phyloP scores from a whole-genome alignment of 2,113 vertebrate species.

The Colinus virginianus region DNA sequence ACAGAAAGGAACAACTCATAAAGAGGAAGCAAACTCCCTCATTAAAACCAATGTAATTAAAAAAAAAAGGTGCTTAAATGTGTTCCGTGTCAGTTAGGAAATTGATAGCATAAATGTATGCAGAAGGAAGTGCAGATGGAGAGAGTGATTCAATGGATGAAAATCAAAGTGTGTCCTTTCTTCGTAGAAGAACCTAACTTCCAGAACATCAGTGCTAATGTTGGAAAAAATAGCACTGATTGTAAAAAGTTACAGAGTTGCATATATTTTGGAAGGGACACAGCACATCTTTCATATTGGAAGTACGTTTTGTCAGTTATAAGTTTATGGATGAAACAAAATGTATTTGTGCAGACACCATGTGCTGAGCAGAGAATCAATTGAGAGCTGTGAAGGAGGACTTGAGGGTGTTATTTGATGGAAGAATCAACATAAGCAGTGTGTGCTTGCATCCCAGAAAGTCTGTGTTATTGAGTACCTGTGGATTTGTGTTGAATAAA shows the following conservation, averaged over 20 bases:
- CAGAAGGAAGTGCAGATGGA: neutral
- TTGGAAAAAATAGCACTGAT: neutral
- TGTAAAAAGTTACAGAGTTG: neutral
- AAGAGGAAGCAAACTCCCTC: neutral
- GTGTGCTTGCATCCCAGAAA: neutral
- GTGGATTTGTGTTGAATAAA: neutral
- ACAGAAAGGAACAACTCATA: neutral
- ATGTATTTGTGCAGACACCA: neutral
- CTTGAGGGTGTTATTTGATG: neutral
- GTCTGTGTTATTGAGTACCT: accelerated
- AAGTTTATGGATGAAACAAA: neutral
- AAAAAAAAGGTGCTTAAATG: neutral
- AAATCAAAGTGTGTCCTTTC: neutral
- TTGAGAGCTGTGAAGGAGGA: neutral
- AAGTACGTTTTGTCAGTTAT: neutral
- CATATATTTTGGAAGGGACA: neutral
- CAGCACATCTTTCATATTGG: neutral
- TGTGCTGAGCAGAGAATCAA: neutral
- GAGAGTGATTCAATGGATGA: neutral
- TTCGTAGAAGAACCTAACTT: neutral
- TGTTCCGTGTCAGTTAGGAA: neutral
- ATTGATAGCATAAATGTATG: neutral
- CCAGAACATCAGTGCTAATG: neutral
- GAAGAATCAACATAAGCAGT: neutral
- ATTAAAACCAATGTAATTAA: neutral